A percentile compares a stretch with the other conserved stretches of the same genome.
Evolutionary conservation across 2,888 invertebrate species (phyloP).

Genomic region (Apamea anceps): DNA sequence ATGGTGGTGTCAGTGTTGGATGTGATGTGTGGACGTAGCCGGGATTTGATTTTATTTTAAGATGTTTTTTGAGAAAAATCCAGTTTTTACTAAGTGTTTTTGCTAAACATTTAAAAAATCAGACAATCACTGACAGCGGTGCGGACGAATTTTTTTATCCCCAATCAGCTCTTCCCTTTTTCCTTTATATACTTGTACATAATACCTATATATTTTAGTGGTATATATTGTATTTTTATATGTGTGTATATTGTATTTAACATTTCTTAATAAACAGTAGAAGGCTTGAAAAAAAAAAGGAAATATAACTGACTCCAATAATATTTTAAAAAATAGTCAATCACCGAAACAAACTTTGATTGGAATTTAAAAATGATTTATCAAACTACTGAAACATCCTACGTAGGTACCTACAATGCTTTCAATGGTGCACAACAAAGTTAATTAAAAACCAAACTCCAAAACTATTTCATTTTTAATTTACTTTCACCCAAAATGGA

Average conservation of each 20-base stretch:
- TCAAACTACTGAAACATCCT: neutral
- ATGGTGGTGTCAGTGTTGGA: slow-evolving; percentile 3
- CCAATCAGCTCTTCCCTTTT: neutral
- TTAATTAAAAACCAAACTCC: neutral
- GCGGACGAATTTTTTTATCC: neutral
- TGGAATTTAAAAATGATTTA: neutral
- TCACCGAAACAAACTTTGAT: too few relatives aligned
- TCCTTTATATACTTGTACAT: neutral
- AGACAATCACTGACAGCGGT: neutral
- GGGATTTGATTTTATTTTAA: neutral
- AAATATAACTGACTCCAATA: neutral
- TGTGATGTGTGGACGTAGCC: neutral
- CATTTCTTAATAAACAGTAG: too few relatives aligned
- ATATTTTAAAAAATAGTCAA: neutral
- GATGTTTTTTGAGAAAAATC: neutral
- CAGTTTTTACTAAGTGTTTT: neutral
- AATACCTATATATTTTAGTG: neutral
- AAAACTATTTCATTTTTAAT: neutral
- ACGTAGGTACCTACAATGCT: neutral
- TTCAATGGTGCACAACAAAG: neutral
- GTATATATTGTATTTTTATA: too few relatives aligned
- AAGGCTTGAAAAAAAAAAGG: too few relatives aligned
- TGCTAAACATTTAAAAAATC: neutral
- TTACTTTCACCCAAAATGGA: neutral
- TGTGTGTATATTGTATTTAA: too few relatives aligned